These are phyloP conservation scores for Microplitis demolitor DNA, from an alignment of 1,140 invertebrate genomes.

Conservation along the genomic window DNA sequence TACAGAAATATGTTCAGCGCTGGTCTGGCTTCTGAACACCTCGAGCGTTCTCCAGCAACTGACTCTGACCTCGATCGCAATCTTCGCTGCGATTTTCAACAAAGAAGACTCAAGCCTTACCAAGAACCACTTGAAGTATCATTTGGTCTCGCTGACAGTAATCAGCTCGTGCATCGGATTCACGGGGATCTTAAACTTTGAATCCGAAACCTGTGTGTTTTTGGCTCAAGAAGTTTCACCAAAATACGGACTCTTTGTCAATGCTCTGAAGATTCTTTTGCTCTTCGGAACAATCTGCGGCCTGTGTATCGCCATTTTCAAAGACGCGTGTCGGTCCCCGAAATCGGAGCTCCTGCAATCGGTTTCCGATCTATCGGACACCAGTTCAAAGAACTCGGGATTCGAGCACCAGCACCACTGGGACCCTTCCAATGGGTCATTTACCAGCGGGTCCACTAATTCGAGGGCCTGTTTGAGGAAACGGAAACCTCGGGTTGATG, in stretches of 20 bases:
- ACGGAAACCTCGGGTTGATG: slow-evolving; percentile 41
- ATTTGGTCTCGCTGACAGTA: slow-evolving; percentile 61
- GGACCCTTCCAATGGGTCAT: slow-evolving; percentile 54
- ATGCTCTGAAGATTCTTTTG: slow-evolving; percentile 57
- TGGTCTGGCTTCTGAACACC: slow-evolving; percentile 62
- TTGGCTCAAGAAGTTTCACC: slow-evolving; percentile 59
- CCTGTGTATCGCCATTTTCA: slow-evolving; percentile 42
- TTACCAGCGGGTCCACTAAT: slow-evolving; percentile 55
- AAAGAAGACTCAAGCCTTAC: slow-evolving; percentile 54
- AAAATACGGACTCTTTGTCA: slow-evolving; percentile 61
- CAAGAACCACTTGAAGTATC: slow-evolving; percentile 64
- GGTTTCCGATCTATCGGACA: slow-evolving; percentile 52
- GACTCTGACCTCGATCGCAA: slow-evolving; percentile 62
- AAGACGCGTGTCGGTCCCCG: slow-evolving; percentile 45
- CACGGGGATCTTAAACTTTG: slow-evolving; percentile 55
- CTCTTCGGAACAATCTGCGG: slow-evolving; percentile 43
- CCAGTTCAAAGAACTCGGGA: slow-evolving; percentile 54
- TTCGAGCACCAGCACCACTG: slow-evolving; percentile 52
- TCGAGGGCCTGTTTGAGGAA: slow-evolving; percentile 51
- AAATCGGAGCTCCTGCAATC: slow-evolving; percentile 53
- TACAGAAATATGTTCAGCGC: slow-evolving; percentile 57
- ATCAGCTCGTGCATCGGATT: slow-evolving; percentile 61
- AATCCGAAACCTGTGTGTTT: slow-evolving; percentile 57
- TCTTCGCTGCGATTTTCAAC: slow-evolving; percentile 59
- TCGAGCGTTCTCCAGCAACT: slow-evolving; percentile 64